Evolutionary conservation across 2,113 vertebrate genomes (phyloP), one percentile per base, ranked within the genome.

Genomic region (Ranitomeya imitator): DNA sequence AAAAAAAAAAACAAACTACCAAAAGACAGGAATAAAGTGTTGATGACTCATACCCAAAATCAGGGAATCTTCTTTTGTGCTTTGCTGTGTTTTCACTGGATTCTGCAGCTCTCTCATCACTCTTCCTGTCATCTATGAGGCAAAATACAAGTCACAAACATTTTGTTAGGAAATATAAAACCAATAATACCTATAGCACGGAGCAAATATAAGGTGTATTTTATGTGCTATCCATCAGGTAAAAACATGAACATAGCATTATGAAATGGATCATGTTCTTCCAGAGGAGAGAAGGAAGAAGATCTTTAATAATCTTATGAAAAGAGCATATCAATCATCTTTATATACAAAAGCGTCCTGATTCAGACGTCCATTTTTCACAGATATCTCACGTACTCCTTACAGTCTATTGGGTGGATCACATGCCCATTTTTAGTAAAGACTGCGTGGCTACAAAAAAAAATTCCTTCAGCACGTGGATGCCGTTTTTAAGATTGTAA

Each of bases 41-140:
- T 14, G 15, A 7, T 8, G 21, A 13, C 10, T 57, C 78, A 31
- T 93, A 97, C 97, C 97, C 97, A 94, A 98, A 98, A 93, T 98
- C 97, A 91, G 97, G 96, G 93, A 98, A 98, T 91, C 96, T 93
- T 91, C 97, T 94, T 94, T 96, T 98, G 71, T 95, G 90, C 92
- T 97, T 98, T 81, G 95, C 96, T 69, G 93, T 90, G 89, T 90
- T 90, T 89, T 98, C 97, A 92, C 85, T 95, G 67, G 93, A 89
- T 85, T 97, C 92, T 55, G n/a, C 61, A 61, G 85, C 21, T 85
- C 63, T 93, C 16, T 95, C 97, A 83, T 97, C 97, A 82, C 76
- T 92, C 91, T 67, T 93, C 89, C 92, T 94, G 52, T 94, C 94
- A 92, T 94, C 94, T 92, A 77, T 71, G 12, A 26, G 52, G 19